These are phyloP conservation scores for Hesperia comma DNA, from an alignment of 2,888 invertebrate species.

Conservation along the genomic window DNA sequence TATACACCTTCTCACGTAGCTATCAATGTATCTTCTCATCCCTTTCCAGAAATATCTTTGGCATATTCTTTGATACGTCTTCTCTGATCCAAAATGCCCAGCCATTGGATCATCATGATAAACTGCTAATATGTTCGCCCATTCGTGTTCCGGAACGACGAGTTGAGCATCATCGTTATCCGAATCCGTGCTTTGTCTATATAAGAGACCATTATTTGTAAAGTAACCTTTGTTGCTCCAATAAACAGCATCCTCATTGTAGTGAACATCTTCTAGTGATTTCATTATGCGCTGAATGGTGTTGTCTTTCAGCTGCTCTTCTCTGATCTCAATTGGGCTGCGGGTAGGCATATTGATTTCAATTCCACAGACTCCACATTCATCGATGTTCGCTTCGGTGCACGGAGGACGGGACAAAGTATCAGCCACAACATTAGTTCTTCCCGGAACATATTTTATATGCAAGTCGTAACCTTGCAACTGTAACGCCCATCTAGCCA, in stretches of 20 bases:
- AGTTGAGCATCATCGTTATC: too few relatives aligned
- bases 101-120: not conserved
- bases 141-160: too few relatives aligned
- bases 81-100: not conserved
- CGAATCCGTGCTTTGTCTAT: too few relatives aligned
- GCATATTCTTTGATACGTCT: not conserved
- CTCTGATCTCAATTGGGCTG: not conserved
- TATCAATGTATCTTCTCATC: constrained; percentile 21
- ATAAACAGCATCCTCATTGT: too few relatives aligned
- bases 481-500: constrained; percentile 2
- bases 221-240: not conserved
- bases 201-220: too few relatives aligned
- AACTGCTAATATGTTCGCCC: too few relatives aligned
- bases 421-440: not conserved
- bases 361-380: not conserved
- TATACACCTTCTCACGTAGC: constrained; percentile 36
- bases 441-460: constrained; percentile 1
- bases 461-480: not conserved
- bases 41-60: constrained; percentile 22
- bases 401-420: not conserved
- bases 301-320: too few relatives aligned
- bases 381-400: not conserved
- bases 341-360: not conserved
- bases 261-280: too few relatives aligned
- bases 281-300: too few relatives aligned